Conservation (phyloP, 2,113 vertebrate genomes). For the Dicerorhinus sumatrensis region DNA sequence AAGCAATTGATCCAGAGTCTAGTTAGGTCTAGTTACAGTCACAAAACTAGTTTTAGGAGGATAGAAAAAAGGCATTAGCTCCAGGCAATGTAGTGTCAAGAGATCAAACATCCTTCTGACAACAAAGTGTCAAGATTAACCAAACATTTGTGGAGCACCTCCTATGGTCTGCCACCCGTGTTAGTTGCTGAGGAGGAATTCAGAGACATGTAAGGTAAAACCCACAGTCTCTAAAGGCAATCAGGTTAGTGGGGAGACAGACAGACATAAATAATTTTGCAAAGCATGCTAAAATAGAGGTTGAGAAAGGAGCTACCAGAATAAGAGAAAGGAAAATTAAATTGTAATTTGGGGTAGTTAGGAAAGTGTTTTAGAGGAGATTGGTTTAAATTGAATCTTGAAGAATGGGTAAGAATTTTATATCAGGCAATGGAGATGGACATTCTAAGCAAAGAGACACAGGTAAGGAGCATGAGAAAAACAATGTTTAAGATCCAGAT, state of each 20-base stretch:
- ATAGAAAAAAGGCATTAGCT: background rate
- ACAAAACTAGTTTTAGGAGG: background rate
- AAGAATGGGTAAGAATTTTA: slow-evolving; percentile 39
- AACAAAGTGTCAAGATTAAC: background rate
- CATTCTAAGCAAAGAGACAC: background rate
- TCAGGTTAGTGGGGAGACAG: background rate
- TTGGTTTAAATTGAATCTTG: slow-evolving; percentile 48
- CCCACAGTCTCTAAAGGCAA: background rate
- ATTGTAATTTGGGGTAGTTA: slow-evolving; percentile 35
- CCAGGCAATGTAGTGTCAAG: background rate
- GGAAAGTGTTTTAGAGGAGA: slow-evolving; percentile 24
- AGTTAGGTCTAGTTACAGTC: background rate
- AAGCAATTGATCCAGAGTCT: background rate
- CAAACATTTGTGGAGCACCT: background rate
- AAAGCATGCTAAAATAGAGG: background rate
- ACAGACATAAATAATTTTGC: background rate
- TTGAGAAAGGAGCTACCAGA: background rate
- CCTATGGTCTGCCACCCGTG: background rate
- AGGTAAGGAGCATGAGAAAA: background rate
- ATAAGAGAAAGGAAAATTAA: slow-evolving; percentile 43
- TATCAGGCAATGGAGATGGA: background rate
- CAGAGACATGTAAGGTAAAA: background rate
- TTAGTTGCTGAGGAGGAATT: background rate
- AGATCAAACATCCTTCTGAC: background rate
- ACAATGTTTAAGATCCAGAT: background rate